These are phyloP conservation scores for Cynopterus brachyotis DNA, from an alignment of 2,113 vertebrate genomes.

Conservation along the genomic window DNA sequence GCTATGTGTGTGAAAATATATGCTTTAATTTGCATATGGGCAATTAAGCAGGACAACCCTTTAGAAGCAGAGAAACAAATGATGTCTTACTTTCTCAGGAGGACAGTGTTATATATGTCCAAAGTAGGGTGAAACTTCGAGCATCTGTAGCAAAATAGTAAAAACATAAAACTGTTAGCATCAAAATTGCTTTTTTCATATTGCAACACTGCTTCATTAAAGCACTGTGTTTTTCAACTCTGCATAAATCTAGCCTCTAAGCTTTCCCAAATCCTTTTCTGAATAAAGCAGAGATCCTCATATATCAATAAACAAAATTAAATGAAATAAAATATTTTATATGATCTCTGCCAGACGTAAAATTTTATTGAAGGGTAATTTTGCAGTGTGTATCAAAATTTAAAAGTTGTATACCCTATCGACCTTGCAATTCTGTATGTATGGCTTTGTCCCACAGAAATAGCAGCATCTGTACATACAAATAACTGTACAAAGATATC, in stretches of 20 bases:
- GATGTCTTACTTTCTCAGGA: not conserved
- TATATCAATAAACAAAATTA: not conserved
- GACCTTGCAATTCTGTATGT: not conserved
- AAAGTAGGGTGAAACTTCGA: not conserved
- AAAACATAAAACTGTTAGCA: not conserved
- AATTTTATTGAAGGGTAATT: not conserved
- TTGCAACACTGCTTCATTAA: not conserved
- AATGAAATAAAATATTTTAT: slow-evolving; percentile 30
- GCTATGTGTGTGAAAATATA: not conserved
- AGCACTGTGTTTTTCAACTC: not conserved
- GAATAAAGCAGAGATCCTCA: not conserved
- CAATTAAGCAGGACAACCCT: slow-evolving; percentile 29
- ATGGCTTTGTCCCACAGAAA: not conserved
- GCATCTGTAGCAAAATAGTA: slow-evolving; percentile 24
- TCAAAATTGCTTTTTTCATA: not conserved
- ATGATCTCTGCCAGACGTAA: not conserved
- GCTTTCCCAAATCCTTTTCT: slow-evolving; percentile 16
- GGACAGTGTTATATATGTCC: not conserved
- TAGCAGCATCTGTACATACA: not conserved
- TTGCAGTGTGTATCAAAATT: not conserved
- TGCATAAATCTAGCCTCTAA: slow-evolving; percentile 21
- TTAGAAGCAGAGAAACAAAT: slow-evolving; percentile 37
- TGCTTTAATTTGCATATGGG: slow-evolving; percentile 29
- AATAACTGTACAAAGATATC: not conserved
- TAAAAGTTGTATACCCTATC: not conserved